Conservation (phyloP, 2,797 vertebrate genomes). For the Lemur catta region DNA sequence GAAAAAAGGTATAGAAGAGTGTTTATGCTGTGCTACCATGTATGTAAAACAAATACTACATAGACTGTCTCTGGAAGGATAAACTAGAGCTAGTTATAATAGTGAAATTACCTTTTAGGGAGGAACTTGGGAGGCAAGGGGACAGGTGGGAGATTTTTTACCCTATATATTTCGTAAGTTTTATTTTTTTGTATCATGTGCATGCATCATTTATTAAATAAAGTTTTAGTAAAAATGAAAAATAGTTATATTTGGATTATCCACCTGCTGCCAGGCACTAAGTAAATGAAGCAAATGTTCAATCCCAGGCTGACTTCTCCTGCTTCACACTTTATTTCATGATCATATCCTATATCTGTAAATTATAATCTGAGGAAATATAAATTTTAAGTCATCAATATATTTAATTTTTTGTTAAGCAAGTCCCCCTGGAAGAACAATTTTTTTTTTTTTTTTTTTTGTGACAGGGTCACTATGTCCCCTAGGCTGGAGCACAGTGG, state of each 20-base stretch:
- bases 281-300: not conserved
- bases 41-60: not conserved
- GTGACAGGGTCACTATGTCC: no score
- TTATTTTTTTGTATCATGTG: not conserved
- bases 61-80: not conserved
- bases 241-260: not conserved
- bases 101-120: not conserved
- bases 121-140: not conserved
- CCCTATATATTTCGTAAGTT: not conserved
- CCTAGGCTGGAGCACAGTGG: no score
- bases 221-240: not conserved
- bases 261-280: not conserved
- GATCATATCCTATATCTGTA: not conserved
- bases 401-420: conserved; percentile 10
- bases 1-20: not conserved
- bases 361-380: not conserved
- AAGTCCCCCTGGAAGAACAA: not conserved
- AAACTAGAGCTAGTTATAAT: not conserved
- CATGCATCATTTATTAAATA: not conserved
- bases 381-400: not conserved
- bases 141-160: not conserved
- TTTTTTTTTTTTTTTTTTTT: no score
- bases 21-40: not conserved
- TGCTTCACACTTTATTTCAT: not conserved
- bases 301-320: not conserved